A percentile compares a stretch with the other conserved stretches of the same genome.
Evolutionary conservation across 2,888 invertebrate genomes (phyloP).

Genomic region (Fragum whitleyi): DNA sequence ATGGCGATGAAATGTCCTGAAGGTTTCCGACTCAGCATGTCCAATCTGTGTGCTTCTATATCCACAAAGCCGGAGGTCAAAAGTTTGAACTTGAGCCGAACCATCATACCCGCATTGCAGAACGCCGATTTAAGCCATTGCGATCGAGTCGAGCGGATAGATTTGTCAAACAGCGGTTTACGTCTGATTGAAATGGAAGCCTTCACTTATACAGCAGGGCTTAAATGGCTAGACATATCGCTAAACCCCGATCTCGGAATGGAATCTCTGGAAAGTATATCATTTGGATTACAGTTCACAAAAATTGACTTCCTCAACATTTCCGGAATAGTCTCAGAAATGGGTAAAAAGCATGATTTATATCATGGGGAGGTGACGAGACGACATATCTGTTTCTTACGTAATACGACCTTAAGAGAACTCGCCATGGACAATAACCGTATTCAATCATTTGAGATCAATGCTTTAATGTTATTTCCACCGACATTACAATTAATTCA

Average conservation of each 20-base stretch:
- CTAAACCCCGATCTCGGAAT: neutral
- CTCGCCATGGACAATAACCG: neutral
- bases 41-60: too few relatives aligned
- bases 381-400: neutral
- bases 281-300: constrained; percentile 3
- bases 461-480: neutral
- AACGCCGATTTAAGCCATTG: too few relatives aligned
- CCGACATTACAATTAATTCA: neutral
- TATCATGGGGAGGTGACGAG: neutral
- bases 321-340: neutral
- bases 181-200: too few relatives aligned
- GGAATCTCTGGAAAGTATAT: neutral
- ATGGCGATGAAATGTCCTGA: too few relatives aligned
- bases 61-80: too few relatives aligned
- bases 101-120: too few relatives aligned
- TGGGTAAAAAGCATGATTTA: too few relatives aligned
- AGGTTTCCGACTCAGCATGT: too few relatives aligned
- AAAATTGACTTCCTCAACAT: constrained; percentile 9
- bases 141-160: too few relatives aligned
- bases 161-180: too few relatives aligned
- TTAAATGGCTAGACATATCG: neutral
- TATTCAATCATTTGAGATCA: neutral
- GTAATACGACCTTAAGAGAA: constrained; percentile 4
- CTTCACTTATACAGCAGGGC: too few relatives aligned
- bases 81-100: too few relatives aligned